These are phyloP conservation scores for Sturnus vulgaris DNA, from an alignment of 2,113 vertebrate species.

Conservation along the genomic window DNA sequence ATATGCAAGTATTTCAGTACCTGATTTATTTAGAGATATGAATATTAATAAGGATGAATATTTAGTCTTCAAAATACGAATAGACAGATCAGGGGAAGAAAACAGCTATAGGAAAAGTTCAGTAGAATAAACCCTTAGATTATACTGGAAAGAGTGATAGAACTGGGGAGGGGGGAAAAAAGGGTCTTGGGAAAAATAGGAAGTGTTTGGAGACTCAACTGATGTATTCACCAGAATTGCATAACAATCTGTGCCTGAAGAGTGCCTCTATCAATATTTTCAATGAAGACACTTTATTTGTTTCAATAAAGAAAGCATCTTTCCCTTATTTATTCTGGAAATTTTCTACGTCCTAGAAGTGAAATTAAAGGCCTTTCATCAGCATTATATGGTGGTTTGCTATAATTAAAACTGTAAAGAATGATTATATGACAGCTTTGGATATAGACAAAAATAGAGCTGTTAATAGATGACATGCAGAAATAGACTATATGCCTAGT, in stretches of 20 bases:
- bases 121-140: background rate
- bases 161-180: background rate
- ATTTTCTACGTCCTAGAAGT: background rate
- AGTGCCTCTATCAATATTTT: constrained; percentile 24
- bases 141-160: background rate
- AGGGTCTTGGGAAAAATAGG: background rate
- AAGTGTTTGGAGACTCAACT: background rate
- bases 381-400: background rate
- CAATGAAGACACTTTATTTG: constrained; percentile 39
- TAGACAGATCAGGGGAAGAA: background rate
- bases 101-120: background rate
- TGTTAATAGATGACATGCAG: background rate
- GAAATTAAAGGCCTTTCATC: constrained; percentile 54
- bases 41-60: background rate
- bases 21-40: background rate
- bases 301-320: background rate
- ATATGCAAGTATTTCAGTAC: background rate
- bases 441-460: background rate
- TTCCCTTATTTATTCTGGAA: constrained; percentile 37
- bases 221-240: background rate
- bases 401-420: constrained; percentile 62
- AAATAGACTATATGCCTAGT: background rate
- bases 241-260: background rate
- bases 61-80: background rate
- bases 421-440: constrained; percentile 34